These are phyloP conservation scores for Ephialtes manifestator DNA, from an alignment of 2,888 invertebrate genomes.

Conservation along the genomic window DNA sequence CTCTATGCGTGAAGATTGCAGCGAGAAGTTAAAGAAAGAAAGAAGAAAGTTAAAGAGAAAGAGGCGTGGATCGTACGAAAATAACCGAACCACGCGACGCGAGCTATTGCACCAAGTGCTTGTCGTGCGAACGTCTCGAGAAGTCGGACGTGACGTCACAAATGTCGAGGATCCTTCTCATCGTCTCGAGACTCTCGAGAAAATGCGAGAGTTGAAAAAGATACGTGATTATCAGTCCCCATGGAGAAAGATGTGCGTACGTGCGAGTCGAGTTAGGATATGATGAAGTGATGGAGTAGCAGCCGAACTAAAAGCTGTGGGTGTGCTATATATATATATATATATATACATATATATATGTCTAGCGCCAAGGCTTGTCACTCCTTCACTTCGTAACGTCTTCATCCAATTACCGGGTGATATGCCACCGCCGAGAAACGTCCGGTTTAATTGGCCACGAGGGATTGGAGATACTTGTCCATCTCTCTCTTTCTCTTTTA, in stretches of 20 bases:
- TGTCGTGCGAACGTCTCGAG: constrained; percentile 55
- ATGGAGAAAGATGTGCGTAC: constrained; percentile 32
- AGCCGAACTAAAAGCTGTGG: not conserved
- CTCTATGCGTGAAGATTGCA: constrained; percentile 41
- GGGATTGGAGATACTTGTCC: constrained; percentile 44
- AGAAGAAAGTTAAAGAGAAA: constrained; percentile 27
- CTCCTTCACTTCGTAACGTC: constrained; percentile 70
- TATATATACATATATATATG: not conserved
- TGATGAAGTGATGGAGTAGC: constrained; percentile 32
- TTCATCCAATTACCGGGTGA: constrained; percentile 78
- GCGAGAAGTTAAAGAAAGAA: constrained; percentile 38
- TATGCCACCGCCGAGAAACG: constrained; percentile 70
- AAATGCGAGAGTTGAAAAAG: constrained; percentile 18
- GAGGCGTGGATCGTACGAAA: constrained; percentile 57
- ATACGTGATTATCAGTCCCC: constrained; percentile 17
- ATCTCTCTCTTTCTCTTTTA: not conserved
- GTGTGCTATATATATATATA: not conserved
- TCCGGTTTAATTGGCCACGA: constrained; percentile 76
- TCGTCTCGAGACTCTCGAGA: constrained; percentile 6
- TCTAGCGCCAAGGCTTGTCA: constrained; percentile 60
- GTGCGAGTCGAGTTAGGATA: constrained; percentile 45
- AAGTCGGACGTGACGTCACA: constrained; percentile 65
- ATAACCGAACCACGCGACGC: constrained; percentile 70
- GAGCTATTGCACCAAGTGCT: constrained; percentile 42
- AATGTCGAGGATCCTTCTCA: constrained; percentile 20